Percentiles rank a stretch among this genome's conserved stretches.
phyloP scores from a whole-genome alignment of 2,888 invertebrate genomes.

The Sclerodermus sp. region DNA sequence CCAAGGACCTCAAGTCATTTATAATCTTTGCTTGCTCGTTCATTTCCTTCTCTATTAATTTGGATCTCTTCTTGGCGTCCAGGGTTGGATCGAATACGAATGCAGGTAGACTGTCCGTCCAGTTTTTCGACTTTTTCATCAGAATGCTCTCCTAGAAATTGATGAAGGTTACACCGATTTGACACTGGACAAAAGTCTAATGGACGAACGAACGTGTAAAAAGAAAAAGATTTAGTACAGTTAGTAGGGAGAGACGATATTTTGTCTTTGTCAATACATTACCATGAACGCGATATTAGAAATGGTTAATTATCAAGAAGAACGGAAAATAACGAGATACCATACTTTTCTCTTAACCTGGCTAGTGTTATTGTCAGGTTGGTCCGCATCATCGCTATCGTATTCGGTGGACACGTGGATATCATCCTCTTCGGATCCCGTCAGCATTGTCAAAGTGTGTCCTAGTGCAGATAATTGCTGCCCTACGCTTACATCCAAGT shows the following conservation, averaged over 20 bases:
- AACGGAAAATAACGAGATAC: constrained; percentile 21
- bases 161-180: background rate
- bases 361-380: constrained; percentile 61
- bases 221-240: no score
- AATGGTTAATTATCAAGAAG: background rate
- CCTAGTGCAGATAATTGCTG: constrained; percentile 93
- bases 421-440: constrained; percentile 87
- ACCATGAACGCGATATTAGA: background rate
- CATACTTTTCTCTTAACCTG: constrained; percentile 56
- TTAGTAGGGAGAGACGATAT: no score
- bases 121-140: constrained; percentile 66
- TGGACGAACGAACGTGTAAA: background rate
- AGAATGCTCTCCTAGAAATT: constrained; percentile 67
- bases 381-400: constrained; percentile 79
- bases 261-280: no score
- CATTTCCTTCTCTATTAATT: constrained; percentile 95
- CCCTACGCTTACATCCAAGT: constrained; percentile 93
- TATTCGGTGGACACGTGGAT: constrained; percentile 69
- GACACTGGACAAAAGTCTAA: background rate
- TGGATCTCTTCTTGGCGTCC: constrained; percentile 83
- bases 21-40: constrained; percentile 96
- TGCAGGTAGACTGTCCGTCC: constrained; percentile 76
- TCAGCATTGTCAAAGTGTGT: constrained; percentile 92
- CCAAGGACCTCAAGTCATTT: constrained; percentile 84
- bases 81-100: constrained; percentile 80